Conservation (phyloP, 2,797 vertebrate genomes). For the Propithecus deckenii region DNA sequence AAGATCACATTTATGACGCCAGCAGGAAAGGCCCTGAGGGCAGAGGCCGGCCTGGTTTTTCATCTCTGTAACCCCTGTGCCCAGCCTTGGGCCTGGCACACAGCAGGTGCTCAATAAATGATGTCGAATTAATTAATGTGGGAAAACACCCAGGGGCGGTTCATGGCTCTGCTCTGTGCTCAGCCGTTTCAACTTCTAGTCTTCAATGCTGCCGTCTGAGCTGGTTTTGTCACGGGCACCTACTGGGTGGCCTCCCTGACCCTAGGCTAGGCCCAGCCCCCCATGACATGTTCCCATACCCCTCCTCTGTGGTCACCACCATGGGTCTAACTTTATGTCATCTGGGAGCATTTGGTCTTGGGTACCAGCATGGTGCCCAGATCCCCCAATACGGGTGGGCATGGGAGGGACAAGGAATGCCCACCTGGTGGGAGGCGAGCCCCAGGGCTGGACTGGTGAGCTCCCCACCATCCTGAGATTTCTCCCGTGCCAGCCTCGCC, state of each 20-base stretch:
- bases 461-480: conserved; percentile 96
- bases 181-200: neutral
- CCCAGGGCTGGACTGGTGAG: conserved; percentile 92
- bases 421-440: conserved; percentile 94
- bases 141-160: neutral
- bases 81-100: neutral
- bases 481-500: conserved; percentile 94
- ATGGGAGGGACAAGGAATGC: neutral
- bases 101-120: neutral
- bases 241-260: neutral
- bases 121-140: neutral
- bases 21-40: neutral
- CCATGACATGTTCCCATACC: neutral
- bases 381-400: neutral
- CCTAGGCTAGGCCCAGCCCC: neutral
- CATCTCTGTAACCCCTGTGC: neutral
- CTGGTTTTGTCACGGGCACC: neutral
- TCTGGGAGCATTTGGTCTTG: neutral
- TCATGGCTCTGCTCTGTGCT: neutral
- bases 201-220: neutral
- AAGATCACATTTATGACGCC: neutral
- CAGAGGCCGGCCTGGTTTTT: neutral
- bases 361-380: neutral
- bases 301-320: neutral
- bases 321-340: neutral